phyloP scores from a whole-genome alignment of 2,113 vertebrate genomes.

The Jaculus jaculus region DNA sequence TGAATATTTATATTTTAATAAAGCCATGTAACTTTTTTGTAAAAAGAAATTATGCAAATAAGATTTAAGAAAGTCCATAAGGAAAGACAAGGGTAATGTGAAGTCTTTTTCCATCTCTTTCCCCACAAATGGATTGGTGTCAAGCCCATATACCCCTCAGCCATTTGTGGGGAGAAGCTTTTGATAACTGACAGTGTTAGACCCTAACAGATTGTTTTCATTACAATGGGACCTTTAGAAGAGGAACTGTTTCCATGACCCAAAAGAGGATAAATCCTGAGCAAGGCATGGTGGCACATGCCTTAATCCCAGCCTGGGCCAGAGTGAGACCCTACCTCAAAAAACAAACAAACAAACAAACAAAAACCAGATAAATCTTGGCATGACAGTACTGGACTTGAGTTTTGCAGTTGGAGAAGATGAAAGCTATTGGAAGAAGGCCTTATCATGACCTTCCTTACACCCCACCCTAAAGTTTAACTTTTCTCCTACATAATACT shows the following conservation, averaged over 20 bases:
- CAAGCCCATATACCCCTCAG: not conserved
- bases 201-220: not conserved
- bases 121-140: not conserved
- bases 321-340: no score
- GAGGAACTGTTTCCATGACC: not conserved
- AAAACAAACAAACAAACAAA: no score
- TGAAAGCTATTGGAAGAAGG: not conserved
- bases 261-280: not conserved
- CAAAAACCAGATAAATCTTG: not conserved
- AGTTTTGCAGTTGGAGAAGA: not conserved
- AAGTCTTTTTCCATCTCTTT: not conserved
- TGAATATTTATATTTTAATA: constrained; percentile 22
- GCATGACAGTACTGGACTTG: not conserved
- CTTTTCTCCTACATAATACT: not conserved
- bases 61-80: not conserved
- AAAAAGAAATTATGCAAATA: not conserved
- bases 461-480: not conserved
- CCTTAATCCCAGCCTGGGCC: no score
- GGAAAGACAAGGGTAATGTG: not conserved
- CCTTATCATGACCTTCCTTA: not conserved
- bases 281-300: no score
- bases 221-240: not conserved
- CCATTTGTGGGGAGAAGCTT: not conserved
- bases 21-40: not conserved
- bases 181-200: not conserved